A percentile compares a stretch with the other conserved stretches of the same genome.
These are phyloP conservation scores for Bos indicus DNA, from an alignment of 2,113 vertebrate species.

Conservation along the genomic window DNA sequence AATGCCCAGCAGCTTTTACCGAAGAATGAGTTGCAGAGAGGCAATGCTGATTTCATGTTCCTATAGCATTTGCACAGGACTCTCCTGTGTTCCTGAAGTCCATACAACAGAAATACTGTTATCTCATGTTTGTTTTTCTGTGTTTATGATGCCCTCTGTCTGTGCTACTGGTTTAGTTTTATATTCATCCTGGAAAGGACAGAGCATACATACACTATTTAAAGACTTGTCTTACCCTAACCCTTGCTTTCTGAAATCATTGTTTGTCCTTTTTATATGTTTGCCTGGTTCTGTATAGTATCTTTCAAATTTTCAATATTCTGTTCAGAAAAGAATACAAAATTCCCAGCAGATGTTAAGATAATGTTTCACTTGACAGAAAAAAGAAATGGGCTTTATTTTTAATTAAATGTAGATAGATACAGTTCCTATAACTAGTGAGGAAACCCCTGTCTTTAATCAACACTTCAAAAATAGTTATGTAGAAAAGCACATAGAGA, in stretches of 20 bases:
- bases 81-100: slow-evolving; percentile 52
- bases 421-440: slow-evolving; percentile 2
- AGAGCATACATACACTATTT: slow-evolving; percentile 19
- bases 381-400: not conserved
- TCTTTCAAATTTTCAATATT: slow-evolving; percentile 27
- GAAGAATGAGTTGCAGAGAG: not conserved
- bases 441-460: slow-evolving; percentile 34
- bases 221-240: slow-evolving; percentile 50
- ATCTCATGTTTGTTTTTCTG: slow-evolving; percentile 42
- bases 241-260: slow-evolving; percentile 48
- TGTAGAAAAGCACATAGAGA: not conserved
- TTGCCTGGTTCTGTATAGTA: not conserved
- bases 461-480: not conserved
- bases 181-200: slow-evolving; percentile 48
- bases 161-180: slow-evolving; percentile 51
- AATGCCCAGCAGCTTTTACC: slow-evolving; percentile 33
- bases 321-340: slow-evolving; percentile 14
- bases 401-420: not conserved
- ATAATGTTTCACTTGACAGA: not conserved
- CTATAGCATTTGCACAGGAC: slow-evolving; percentile 46
- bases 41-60: not conserved
- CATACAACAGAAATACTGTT: slow-evolving; percentile 58
- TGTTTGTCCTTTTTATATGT: not conserved
- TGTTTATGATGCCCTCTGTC: not conserved
- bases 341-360: not conserved